These are phyloP conservation scores for Huso huso DNA, from an alignment of 2,797 vertebrate species.

Conservation along the genomic window DNA sequence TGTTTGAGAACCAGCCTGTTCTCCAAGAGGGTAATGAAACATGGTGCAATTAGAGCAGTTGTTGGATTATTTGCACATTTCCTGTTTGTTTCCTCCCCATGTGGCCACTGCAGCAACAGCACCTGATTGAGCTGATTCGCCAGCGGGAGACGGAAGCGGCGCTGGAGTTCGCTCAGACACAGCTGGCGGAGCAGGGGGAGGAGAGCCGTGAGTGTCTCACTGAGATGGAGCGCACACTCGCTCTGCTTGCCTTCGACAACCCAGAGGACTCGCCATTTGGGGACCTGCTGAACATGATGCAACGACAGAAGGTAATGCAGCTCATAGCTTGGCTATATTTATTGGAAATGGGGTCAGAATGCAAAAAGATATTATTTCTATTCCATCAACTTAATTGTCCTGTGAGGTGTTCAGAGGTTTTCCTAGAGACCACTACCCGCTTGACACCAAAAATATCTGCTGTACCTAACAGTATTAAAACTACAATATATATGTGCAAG, in stretches of 20 bases:
- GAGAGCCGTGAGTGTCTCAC: constrained; percentile 94
- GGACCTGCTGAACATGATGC: constrained; percentile 96
- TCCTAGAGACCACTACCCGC: no score
- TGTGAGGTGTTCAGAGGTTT: no score
- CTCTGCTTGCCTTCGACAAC: constrained; percentile 90
- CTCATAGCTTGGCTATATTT: no score
- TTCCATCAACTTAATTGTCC: no score
- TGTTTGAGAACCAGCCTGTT: no score
- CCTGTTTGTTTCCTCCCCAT: not conserved
- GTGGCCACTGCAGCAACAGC: constrained; percentile 74
- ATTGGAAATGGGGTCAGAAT: no score
- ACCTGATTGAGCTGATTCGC: constrained; percentile 94
- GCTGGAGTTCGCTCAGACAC: constrained; percentile 93
- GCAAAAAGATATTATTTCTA: no score
- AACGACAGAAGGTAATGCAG: constrained; percentile 82
- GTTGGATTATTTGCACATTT: not conserved
- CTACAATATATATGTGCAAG: no score
- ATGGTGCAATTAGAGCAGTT: no score
- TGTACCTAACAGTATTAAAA: no score
- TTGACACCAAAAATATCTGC: no score
- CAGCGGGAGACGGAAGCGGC: constrained; percentile 94
- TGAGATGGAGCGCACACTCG: constrained; percentile 94
- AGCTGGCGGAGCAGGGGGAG: constrained; percentile 94
- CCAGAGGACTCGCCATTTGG: constrained; percentile 95
- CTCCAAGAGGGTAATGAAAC: no score